Evolutionary conservation across 2,113 vertebrate species (phyloP), one percentile per base, ranked within the genome.

Genomic region (Notothenia rossii): DNA sequence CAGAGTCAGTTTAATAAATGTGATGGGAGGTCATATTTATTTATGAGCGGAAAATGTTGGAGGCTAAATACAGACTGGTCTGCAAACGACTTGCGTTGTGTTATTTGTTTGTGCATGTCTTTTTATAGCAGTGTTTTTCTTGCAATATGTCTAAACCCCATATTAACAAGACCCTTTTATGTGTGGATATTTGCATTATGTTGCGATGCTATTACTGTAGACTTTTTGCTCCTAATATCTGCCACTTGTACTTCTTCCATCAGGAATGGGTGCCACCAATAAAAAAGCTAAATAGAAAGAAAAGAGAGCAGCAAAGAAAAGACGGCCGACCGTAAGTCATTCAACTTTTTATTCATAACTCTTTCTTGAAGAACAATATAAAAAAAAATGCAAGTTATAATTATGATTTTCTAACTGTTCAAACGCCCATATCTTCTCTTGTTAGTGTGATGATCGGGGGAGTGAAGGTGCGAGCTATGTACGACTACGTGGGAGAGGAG

Each of bases 231-330:
- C 25, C 36, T 40, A 40, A 40, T 40, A 40, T 40, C 36, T 29
- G 29, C 29, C 29, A 29, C 29, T 40, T 13, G 7, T 62, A 10
- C 79, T 10, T 77, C 20, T 59, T 60, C 40, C 62, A 64, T 22
- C 86, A 97, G 96, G 94, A 95, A 70, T 97, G 96, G 96, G 91
- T 84, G 63, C 95, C 96, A 7, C 94, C 95, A 3, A 80, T 90
- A 13, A 95, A 95, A 75, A 96, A 94, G 74, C 86, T 93, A 55
- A 95, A 95, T 33, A 93, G 94, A 80, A 89, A 89, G 59, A 96
- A 95, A 70, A 93, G 94, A 72, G 90, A 91, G 12, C 89, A 91
- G 56, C 89, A 83, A 81, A 83, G 73, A n/a, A 88, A 91, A 33
- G 88, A 89, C 1, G 81, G 91, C 49, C 87, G 91, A 65, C 89